Evolutionary conservation across 2,113 vertebrate species (phyloP).

Genomic region (Clarias batrachus): DNA sequence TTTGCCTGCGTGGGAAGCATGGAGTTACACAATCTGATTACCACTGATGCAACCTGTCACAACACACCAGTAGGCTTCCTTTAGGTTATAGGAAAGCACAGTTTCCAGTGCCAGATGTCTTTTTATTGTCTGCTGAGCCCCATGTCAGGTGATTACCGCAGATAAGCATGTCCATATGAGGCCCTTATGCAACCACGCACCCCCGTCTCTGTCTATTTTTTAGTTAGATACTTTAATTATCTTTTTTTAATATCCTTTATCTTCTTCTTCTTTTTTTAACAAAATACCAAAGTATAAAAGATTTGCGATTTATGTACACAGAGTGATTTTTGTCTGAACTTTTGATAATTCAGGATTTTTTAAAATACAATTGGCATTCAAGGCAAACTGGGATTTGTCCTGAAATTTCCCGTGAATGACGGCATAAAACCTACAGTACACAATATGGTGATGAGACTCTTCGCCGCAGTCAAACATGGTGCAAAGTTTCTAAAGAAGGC

Average conservation of each 20-base stretch:
- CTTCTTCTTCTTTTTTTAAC: not conserved
- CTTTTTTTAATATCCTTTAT: not conserved
- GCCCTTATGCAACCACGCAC: not conserved
- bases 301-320: not conserved
- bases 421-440: no score
- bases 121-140: not conserved
- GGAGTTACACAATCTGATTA: slow-evolving; percentile 2
- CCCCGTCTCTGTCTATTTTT: not conserved
- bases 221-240: not conserved
- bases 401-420: no score
- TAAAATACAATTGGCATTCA: not conserved
- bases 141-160: not conserved
- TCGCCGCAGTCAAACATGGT: no score
- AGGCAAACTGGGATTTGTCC: no score
- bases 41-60: not conserved
- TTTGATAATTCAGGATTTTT: not conserved
- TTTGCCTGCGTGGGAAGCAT: not conserved
- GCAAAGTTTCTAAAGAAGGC: no score
- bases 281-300: not conserved
- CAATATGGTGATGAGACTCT: no score
- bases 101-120: slow-evolving; percentile 13
- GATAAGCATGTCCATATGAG: not conserved
- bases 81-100: not conserved
- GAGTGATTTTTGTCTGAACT: not conserved
- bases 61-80: not conserved